Evolutionary conservation across 2,797 vertebrate species (phyloP), one percentile per base, ranked within the genome.

Genomic region (Centropyge bicolor): DNA sequence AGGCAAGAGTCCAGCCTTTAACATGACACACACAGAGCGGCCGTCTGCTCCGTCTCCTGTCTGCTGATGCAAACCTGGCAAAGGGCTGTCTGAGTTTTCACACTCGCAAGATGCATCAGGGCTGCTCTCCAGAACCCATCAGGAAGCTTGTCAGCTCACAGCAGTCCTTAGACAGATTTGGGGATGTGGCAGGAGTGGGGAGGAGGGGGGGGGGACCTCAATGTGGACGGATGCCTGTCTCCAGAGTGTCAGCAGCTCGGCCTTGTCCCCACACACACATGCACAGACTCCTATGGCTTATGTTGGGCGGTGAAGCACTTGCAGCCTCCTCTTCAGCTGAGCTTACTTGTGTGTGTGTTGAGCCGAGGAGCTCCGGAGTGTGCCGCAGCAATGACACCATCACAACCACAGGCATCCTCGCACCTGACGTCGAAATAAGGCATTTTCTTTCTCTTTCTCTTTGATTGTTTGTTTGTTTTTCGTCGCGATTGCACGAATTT

Each of bases 1-100:
- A 82, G 94, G 91, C 91, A 43, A 45, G 82, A 85, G 86, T 93
- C 92, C 94, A 94, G 91, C 89, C 82, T 91, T 84, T 90, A 92
- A 94, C 89, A 91, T 92, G 90, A 79, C 82, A 90, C 92, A 92
- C 84, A 82, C 91, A 85, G 93, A 92, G 91, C 80, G 55, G 74
- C 92, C 88, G 84, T 93, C 91, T 93, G 93, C 87, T 91, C 87
- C 7, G 85, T 84, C 89, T 89, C 90, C 87, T 69, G 86, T 88
- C 87, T 92, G 85, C 48, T 84, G 87, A 78, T 85, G 87, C 90
- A 82, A 90, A 89, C 81, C 89, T 93, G 92, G 85, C 90, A 87
- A 86, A 61, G 38, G 59, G 69, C 62, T 81, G 63, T 80, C 2
- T 27, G 89, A 90, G 84, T 83, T 87, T 88, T 91, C 88, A 87